Base-by-base conservation (phyloP, 2,797 vertebrate genomes). In the Limosa lapponica region DNA sequence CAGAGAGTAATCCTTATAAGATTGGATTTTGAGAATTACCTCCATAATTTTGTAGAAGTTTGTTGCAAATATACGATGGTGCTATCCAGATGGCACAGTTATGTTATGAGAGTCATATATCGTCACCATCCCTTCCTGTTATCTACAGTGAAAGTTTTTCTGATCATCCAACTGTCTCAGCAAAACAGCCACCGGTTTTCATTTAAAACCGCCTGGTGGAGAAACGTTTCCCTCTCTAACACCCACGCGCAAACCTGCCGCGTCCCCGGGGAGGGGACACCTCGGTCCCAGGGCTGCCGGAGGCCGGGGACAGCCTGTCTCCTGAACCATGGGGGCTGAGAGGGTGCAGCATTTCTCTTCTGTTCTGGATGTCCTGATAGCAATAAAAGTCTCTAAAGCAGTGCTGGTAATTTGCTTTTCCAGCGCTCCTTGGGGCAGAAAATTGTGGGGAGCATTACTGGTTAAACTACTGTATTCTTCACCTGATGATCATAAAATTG, bases 171-270 rank as follows among this genome's bases (percentile, higher is more conserved):
- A 55, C 85, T 61, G 44, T 80, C 80, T 92, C 34, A 48, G 65
- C 49, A 78, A 81, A 85, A 71, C 8, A 73, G 37, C 52, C 64
- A 59, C 74, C 41, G 28, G 41, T 89, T 96, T 91, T 88, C 71
- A 30, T 90, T 55, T 87, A 36, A 93, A 95, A 89, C 75, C 88
- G 90, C 83, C 90, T 84, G 92, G 81, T 39, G 32, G 88, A 70
- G 90, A 89, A 93, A 27, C 69, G 66, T 94, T 93, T 93, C 87
- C 2, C 13, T 87, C 91, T 93, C 66, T 89, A 80, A 93, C 83
- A 57, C 94, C 93, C 90, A 85, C 64, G 3, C 65, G 46, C 73
- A 71, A 58, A 87, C 74, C 77, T 82, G 87, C 59, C 54, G 43
- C 13, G 17, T 91, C 44, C 72, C 65, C 75, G 90, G 94, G 66